phyloP scores from a whole-genome alignment of 2,113 vertebrate genomes.

The Austrofundulus limnaeus region DNA sequence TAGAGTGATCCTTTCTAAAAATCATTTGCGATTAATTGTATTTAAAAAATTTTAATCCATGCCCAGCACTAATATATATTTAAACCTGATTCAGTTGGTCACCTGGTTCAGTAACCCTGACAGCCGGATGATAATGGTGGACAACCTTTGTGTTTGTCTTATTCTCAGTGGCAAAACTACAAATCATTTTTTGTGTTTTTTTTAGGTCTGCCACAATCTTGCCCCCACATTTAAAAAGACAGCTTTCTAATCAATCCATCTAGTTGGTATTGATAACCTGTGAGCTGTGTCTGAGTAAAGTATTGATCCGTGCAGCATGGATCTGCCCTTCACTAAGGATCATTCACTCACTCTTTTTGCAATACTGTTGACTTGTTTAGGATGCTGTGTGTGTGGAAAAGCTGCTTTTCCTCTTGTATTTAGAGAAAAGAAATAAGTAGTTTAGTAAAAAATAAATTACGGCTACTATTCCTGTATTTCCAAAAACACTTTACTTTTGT shows the following conservation, averaged over 20 bases:
- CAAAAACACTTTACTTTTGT: neutral
- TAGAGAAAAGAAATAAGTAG: neutral
- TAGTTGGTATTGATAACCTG: constrained; percentile 40
- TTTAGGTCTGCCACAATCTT: neutral
- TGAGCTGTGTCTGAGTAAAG: constrained; percentile 32
- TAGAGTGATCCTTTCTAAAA: no score
- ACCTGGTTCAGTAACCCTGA: no score
- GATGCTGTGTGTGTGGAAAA: constrained; percentile 2
- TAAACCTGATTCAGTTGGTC: no score
- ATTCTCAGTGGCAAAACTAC: neutral
- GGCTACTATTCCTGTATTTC: neutral
- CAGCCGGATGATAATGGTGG: neutral
- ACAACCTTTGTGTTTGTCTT: neutral
- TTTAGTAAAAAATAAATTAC: neutral
- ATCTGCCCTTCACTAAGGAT: constrained; percentile 38
- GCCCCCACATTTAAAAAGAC: constrained; percentile 29
- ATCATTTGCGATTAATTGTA: no score
- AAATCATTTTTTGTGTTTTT: constrained; percentile 1
- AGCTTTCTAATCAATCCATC: constrained; percentile 32
- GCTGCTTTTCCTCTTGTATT: neutral
- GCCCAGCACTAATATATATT: no score
- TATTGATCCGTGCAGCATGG: constrained; percentile 29
- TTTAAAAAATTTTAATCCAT: no score
- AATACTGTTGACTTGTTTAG: constrained; percentile 13
- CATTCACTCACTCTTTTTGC: constrained; percentile 21